Percentiles rank a stretch among this genome's conserved stretches.
Conservation (phyloP, 2,888 invertebrate genomes). For the Drosophila aldrichi region DNA sequence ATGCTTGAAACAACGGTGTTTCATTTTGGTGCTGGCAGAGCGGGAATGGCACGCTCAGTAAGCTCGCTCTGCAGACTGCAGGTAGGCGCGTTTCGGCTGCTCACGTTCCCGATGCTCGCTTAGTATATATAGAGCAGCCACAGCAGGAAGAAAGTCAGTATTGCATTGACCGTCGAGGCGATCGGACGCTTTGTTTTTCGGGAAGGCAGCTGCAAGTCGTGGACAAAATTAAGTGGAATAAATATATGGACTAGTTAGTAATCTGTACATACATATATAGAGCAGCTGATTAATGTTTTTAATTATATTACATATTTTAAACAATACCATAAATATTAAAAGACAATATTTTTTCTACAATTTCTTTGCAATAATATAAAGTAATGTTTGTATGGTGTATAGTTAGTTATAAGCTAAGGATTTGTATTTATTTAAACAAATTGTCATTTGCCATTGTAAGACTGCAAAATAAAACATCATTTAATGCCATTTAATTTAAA, state of each 20-base stretch:
- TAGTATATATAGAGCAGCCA: neutral
- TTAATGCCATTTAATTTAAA: too few relatives aligned
- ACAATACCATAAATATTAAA: too few relatives aligned
- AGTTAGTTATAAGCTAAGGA: slow-evolving; percentile 51
- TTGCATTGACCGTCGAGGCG: neutral
- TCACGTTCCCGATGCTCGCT: neutral
- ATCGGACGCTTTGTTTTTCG: neutral
- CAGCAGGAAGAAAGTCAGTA: neutral
- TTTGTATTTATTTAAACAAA: neutral
- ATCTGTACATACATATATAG: too few relatives aligned
- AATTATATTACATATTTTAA: too few relatives aligned
- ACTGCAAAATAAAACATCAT: slow-evolving; percentile 16
- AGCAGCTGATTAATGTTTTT: too few relatives aligned
- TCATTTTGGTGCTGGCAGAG: too few relatives aligned
- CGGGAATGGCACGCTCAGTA: too few relatives aligned
- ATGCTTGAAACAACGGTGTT: too few relatives aligned
- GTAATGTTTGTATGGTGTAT: slow-evolving; percentile 43
- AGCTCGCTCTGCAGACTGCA: neutral
- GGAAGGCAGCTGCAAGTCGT: neutral
- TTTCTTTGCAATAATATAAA: slow-evolving; percentile 26
- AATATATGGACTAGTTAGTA: too few relatives aligned
- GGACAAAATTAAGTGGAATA: too few relatives aligned
- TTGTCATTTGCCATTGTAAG: slow-evolving; percentile 22
- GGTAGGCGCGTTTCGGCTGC: neutral
- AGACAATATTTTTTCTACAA: slow-evolving; percentile 26